phyloP scores from a whole-genome alignment of 2,888 invertebrate genomes.

The Lasioglossum malachurum region DNA sequence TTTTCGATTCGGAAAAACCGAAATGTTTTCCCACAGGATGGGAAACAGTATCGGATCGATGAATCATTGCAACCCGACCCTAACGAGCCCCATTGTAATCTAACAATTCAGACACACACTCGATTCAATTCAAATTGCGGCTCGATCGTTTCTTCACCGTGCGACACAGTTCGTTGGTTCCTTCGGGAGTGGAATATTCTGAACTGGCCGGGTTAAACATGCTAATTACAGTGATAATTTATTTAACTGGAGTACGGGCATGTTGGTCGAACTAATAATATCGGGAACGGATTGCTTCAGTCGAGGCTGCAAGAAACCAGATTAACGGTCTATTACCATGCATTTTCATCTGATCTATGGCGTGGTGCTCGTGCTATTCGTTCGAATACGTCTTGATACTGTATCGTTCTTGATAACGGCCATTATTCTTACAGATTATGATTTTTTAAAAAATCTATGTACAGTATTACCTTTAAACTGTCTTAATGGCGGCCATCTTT shows the following conservation, averaged over 20 bases:
- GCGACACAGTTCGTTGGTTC: constrained; percentile 7
- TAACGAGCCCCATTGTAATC: constrained; percentile 2
- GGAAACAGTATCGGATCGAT: constrained; percentile 9
- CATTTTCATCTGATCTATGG: not conserved
- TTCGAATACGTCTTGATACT: not conserved
- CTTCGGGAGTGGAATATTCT: constrained; percentile 18
- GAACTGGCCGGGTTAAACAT: not conserved
- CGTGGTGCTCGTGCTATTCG: not conserved
- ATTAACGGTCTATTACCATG: not conserved
- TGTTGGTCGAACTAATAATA: not conserved
- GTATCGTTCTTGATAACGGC: not conserved
- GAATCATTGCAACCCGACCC: constrained; percentile 35
- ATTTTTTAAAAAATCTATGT: not conserved
- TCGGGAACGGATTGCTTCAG: not conserved
- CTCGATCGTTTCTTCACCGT: constrained; percentile 1
- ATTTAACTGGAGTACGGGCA: not conserved
- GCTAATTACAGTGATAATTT: not conserved
- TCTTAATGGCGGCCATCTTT: not conserved
- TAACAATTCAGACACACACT: constrained; percentile 42
- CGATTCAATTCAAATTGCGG: constrained; percentile 47
- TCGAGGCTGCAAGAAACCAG: not conserved
- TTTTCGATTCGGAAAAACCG: not conserved
- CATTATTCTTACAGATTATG: not conserved
- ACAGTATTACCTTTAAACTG: not conserved
- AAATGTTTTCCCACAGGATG: not conserved